Evolutionary conservation across 1,140 invertebrate species (phyloP).

Genomic region (Hetaerina americana): DNA sequence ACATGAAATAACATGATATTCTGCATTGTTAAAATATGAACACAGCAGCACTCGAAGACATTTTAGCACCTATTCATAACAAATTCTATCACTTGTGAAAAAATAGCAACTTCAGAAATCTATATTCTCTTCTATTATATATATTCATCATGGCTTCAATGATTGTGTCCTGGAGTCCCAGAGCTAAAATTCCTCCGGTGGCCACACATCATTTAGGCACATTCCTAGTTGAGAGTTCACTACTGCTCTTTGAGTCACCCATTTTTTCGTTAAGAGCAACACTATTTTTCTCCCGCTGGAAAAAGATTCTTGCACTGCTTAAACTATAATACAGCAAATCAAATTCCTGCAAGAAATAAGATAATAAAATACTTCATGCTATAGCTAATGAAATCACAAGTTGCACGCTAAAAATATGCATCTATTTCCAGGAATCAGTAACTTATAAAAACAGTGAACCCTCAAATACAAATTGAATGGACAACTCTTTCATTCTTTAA

Average conservation of each 20-base stretch:
- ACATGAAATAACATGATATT: too few relatives aligned
- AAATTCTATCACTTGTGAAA: background rate
- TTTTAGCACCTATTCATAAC: background rate
- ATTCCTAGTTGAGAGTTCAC: background rate
- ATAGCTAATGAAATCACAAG: too few relatives aligned
- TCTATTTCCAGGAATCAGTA: too few relatives aligned
- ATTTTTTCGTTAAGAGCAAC: background rate
- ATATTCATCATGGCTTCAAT: background rate
- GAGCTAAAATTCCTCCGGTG: background rate
- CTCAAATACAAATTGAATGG: too few relatives aligned
- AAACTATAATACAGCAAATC: slow-evolving; percentile 81
- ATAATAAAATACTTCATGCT: too few relatives aligned
- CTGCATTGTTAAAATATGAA: too few relatives aligned
- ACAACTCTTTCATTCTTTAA: too few relatives aligned
- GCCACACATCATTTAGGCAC: background rate
- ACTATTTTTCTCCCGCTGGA: slow-evolving; percentile 35
- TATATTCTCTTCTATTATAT: background rate
- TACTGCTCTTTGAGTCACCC: background rate
- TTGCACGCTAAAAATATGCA: too few relatives aligned
- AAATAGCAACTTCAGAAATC: background rate
- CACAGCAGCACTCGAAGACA: background rate
- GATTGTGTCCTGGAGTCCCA: background rate
- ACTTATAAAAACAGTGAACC: too few relatives aligned
- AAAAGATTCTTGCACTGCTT: slow-evolving; percentile 89
- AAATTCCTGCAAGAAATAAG: slow-evolving; percentile 69